These are phyloP conservation scores for Myotis planiceps DNA, from an alignment of 2,797 vertebrate genomes.

Conservation along the genomic window DNA sequence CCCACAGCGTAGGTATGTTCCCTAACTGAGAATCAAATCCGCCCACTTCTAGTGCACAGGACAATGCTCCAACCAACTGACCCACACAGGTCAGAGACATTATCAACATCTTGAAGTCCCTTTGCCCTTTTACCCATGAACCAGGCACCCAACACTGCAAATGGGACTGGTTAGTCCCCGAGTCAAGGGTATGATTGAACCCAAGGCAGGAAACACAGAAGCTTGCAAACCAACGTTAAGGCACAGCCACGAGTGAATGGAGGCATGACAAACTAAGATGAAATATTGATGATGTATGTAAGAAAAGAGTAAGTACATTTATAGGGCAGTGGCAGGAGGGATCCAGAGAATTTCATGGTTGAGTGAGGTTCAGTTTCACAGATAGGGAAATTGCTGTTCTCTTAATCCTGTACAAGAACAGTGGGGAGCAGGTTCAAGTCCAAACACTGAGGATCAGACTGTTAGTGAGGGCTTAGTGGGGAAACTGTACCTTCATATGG, in stretches of 20 bases:
- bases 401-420: constrained; percentile 39
- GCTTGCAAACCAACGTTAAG: not conserved
- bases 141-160: not conserved
- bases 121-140: not conserved
- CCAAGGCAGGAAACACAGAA: not conserved
- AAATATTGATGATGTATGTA: constrained; percentile 21
- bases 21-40: not conserved
- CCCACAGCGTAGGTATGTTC: not conserved
- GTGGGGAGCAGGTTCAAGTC: not conserved
- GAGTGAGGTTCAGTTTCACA: not conserved
- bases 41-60: not conserved
- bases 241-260: not conserved
- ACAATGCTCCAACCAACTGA: not conserved
- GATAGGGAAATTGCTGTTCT: not conserved
- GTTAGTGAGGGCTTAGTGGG: not conserved
- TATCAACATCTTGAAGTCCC: not conserved
- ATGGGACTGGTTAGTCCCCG: not conserved
- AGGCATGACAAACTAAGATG: not conserved
- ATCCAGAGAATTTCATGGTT: constrained; percentile 2
- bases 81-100: not conserved
- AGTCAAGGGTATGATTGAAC: not conserved
- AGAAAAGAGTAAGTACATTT: constrained; percentile 25
- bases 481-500: not conserved
- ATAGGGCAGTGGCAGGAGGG: not conserved
- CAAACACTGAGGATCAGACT: not conserved